Base-by-base conservation (phyloP, 2,113 vertebrate species). In the Anarrhichthys ocellatus region DNA sequence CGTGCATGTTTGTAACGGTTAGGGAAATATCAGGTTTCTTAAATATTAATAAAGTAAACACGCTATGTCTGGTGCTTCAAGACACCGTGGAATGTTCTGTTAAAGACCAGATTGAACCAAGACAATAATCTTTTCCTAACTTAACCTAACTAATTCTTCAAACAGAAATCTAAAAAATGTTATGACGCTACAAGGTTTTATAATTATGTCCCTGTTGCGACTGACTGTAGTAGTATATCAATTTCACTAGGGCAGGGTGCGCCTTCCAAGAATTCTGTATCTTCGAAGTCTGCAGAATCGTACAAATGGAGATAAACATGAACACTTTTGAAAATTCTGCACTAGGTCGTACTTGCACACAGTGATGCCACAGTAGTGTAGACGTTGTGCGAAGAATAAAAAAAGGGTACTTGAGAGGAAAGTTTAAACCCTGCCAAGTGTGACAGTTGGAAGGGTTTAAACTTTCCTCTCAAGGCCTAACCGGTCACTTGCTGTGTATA, bases 31-130 rank as follows among this genome's bases (percentile, higher is more conserved):
- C 18, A 11, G 9, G 58, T 46, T 46, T 17, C 15, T 46, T 17
- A 38, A 64, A 29, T 46, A 66, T 40, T 9, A 42, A 65, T 66
- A 68, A 68, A 68, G 42, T 32, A 50, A 50, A 34, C 29, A 22
- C 1, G 0, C 9, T 6, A 1, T 18, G 8, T 29, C 0, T 27
- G 13, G 4, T 44, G n/a, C 40, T 66, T 44, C 8, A 44, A 44
- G n/a, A 44, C 10, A 14, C 36, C 7, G 1, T 13, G 3, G n/a
- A 42, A 42, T 6, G 13, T 42, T 24, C 62, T 66, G n/a, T 17
- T 14, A 27, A 66, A 24, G 38, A 27, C 6, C 24, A 24, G 13
- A 44, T 44, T 66, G 42, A 8, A 65, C 13, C 36, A 42, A 65
- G 4, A 29, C 27, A 59, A 40, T 4, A 22, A 65, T 24, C 5